Evolutionary conservation across 2,888 invertebrate species (phyloP).

Genomic region (Antitype chi): DNA sequence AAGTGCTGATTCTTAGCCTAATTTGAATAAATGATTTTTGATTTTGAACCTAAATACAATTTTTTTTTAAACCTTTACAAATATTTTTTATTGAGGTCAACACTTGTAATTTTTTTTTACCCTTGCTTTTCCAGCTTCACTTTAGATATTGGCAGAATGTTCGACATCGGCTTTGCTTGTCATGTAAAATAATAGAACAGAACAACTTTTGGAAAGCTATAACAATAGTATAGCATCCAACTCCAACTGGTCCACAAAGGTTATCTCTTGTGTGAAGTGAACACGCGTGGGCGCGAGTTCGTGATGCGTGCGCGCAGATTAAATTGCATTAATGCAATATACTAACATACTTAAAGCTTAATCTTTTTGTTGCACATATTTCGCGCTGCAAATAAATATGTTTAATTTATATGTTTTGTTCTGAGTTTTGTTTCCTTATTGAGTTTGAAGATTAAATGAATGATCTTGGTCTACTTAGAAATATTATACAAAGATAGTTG

Average conservation of each 20-base stretch:
- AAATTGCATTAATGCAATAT: slow-evolving; percentile 88
- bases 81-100: too few relatives aligned
- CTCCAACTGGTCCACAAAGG: slow-evolving; percentile 59
- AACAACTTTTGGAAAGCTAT: neutral
- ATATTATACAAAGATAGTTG: neutral
- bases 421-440: slow-evolving; percentile 16
- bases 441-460: neutral
- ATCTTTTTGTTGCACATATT: slow-evolving; percentile 70
- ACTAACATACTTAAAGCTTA: slow-evolving; percentile 78
- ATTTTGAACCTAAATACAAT: too few relatives aligned
- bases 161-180: neutral
- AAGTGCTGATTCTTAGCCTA: too few relatives aligned
- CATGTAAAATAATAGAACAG: neutral
- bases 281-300: slow-evolving; percentile 84
- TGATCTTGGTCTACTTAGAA: neutral
- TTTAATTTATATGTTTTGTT: slow-evolving; percentile 55
- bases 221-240: slow-evolving; percentile 21
- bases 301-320: slow-evolving; percentile 89
- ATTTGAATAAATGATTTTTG: too few relatives aligned
- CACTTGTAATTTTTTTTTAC: too few relatives aligned
- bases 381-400: slow-evolving; percentile 60
- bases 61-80: too few relatives aligned
- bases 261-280: slow-evolving; percentile 76
- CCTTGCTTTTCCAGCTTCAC: neutral
- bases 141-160: neutral